Base-by-base conservation (phyloP, 2,797 vertebrate genomes). In the Anguilla megastoma region DNA sequence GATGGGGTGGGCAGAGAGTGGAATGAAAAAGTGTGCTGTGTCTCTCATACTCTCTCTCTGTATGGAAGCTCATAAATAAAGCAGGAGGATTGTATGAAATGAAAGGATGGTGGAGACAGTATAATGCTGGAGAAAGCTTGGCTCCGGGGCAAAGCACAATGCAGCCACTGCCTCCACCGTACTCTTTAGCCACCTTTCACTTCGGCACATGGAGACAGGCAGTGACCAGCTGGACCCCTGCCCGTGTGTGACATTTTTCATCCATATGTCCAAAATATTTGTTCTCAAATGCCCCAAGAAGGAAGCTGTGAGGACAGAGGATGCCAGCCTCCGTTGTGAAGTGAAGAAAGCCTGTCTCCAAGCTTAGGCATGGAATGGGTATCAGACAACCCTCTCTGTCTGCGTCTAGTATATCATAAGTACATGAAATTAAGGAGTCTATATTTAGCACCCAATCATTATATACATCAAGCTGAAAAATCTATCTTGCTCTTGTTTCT, bases 31-130 rank as follows among this genome's bases (percentile, higher is more conserved):
- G 60, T 74, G 82, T 27, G 3, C 41, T 60, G 12, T 71, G 30
- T 33, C 27, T 30, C 76, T 21, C 36, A 10, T 63, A 9, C 16
- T 56, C 83, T 30, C 33, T 71, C 74, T 79, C 41, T 82, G 45
- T 27, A 50, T 82, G 45, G 79, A 50, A 10, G 87, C 8, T 85
- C 87, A 85, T 88, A 84, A 88, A 88, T 88, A 88, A 88, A 50
- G 33, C 12, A 88, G 33, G 84, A 60, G 66, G 66, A 71, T 48
- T 86, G 85, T 71, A 54, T 74, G 45, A 54, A 86, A 86, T 71
- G 45, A 86, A 71, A 52, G 45, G 85, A 30, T 45, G 21, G 85
- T 48, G 36, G 66, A 50, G 66, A 58, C 52, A 33, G 83, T 33
- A 27, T 14, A 58, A 54, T 12, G 80, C 9, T 16, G 52, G 83